These are phyloP conservation scores for Hemibates koningsi DNA, from an alignment of 2,113 vertebrate genomes.

Conservation along the genomic window DNA sequence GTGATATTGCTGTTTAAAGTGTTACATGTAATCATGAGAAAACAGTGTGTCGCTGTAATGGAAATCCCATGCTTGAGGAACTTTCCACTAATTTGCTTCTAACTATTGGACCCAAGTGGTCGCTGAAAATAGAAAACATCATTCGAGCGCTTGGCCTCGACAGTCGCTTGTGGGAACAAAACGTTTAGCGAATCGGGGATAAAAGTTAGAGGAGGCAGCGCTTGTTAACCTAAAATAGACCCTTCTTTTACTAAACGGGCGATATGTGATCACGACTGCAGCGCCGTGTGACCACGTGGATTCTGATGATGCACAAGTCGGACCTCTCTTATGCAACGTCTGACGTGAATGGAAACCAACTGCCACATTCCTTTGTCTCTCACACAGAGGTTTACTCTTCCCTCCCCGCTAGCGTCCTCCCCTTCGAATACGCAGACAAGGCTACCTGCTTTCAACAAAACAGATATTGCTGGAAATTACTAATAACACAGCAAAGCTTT, in stretches of 20 bases:
- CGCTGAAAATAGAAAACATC: conserved; percentile 41
- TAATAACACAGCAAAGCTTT: background rate
- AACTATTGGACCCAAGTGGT: conserved; percentile 17
- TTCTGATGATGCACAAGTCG: background rate
- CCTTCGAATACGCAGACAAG: background rate
- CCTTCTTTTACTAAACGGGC: background rate
- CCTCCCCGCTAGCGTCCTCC: background rate
- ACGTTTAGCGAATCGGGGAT: background rate
- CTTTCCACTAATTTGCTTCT: conserved; percentile 38
- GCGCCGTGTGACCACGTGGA: background rate
- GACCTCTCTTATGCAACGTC: background rate
- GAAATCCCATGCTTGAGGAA: conserved; percentile 35
- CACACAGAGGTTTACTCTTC: conserved; percentile 8
- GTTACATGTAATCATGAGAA: background rate
- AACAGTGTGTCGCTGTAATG: conserved; percentile 9
- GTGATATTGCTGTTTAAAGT: background rate
- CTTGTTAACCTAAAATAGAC: background rate
- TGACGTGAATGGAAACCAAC: conserved; percentile 50
- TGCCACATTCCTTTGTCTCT: conserved; percentile 39
- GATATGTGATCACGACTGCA: background rate
- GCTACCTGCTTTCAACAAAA: background rate
- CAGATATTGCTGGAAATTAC: conserved; percentile 4
- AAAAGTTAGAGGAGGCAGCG: background rate
- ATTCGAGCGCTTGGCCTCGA: conserved; percentile 20
- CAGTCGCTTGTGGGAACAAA: background rate